A percentile compares a stretch with the other conserved stretches of the same genome.
These are phyloP conservation scores for Eospalax fontanierii DNA, from an alignment of 2,797 vertebrate genomes.

Conservation along the genomic window DNA sequence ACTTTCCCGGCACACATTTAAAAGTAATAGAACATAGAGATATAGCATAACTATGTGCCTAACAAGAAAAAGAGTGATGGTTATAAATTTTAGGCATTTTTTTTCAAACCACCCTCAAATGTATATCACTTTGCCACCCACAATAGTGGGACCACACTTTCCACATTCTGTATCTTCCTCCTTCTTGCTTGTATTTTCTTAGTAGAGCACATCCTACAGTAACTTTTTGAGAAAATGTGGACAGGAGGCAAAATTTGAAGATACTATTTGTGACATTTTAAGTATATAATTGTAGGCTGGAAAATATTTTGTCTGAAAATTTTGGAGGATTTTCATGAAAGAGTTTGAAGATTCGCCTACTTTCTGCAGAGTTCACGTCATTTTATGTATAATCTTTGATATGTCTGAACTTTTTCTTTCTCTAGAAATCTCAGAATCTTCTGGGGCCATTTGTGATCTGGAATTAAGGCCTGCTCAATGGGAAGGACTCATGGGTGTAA, in stretches of 20 bases:
- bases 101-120: not conserved
- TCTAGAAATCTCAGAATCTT: not conserved
- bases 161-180: not conserved
- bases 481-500: too few species aligned
- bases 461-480: not conserved
- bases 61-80: not conserved
- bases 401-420: not conserved
- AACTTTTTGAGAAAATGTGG: not conserved
- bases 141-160: not conserved
- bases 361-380: conserved; percentile 15
- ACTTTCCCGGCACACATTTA: not conserved
- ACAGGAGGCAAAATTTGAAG: not conserved
- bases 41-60: not conserved
- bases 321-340: not conserved
- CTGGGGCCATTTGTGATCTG: conserved; percentile 10
- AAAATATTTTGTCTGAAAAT: conserved; percentile 55
- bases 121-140: not conserved
- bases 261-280: not conserved
- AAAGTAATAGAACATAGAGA: not conserved
- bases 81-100: not conserved
- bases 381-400: conserved; percentile 22
- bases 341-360: not conserved
- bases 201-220: not conserved
- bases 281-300: conserved; percentile 21
- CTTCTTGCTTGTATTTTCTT: not conserved